Evolutionary conservation across 2,888 invertebrate species (phyloP), one percentile per base, ranked within the genome.

Genomic region (Drosophila subsilvestris): DNA sequence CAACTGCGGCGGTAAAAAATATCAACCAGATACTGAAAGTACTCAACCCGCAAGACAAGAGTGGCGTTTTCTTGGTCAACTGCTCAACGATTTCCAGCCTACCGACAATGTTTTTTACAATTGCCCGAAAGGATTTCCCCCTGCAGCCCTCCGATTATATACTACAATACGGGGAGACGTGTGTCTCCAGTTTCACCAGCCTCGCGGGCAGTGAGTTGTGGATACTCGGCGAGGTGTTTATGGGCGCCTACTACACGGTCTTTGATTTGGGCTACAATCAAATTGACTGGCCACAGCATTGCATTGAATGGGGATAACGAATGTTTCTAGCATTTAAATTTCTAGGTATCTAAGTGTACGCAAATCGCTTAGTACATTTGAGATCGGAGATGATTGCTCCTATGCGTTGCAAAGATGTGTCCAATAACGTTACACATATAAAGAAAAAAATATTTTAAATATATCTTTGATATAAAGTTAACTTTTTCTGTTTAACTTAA

Each of bases 141-240:
- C 94, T 99, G 65, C 93, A 93, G 63, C 95, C 96, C 55, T 92
- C 93, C 63, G 97, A 98, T 92, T 99, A 99, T 91, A 93, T 98
- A 78, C 55, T 87, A 0, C 37, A 47, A 3, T 49, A 65, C 37
- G 93, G 95, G 91, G 93, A 95, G 85, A 93, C 96, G 58, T 99
- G 99, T 89, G 93, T 99, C 80, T 97, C 97, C 80, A 98, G 98
- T 59, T 98, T 99, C 93, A 97, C 57, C 94, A 98, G 56, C 47
- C 88, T 98, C 98, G 93, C 95, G 97, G 75, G 75, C 37, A 68
- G 61, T 61, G 1, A 51, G 8, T 93, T 98, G 80, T 99, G 98
- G 98, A 98, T 99, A 92, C 94, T 99, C 74, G 98, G 98, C 68
- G 98, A 98, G 92, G 96, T 98, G 75, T 99, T 98, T 93, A 97